Evolutionary conservation across 37 sponge, comb jelly and placozoan genomes (phyloP).

Genomic region (Oscarella lobularis): DNA sequence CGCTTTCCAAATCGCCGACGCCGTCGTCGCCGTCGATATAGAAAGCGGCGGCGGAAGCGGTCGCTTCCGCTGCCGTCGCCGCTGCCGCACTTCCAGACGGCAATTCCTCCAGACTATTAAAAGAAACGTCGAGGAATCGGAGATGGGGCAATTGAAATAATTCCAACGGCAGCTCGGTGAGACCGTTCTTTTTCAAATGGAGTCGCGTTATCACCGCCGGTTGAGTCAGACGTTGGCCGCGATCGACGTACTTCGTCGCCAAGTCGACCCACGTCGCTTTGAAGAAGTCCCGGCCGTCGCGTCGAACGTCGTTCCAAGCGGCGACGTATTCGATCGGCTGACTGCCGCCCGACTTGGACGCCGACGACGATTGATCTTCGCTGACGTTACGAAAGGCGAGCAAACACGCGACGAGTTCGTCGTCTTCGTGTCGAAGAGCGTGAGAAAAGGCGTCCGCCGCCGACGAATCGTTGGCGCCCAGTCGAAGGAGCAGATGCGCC

Average conservation of each 20-base stretch:
- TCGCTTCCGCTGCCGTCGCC: slow-evolving; percentile 7
- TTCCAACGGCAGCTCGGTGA: slow-evolving; percentile 45
- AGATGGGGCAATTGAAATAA: slow-evolving; percentile 49
- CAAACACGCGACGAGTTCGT: background rate
- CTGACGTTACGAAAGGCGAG: background rate
- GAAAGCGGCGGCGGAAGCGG: no score
- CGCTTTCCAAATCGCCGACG: background rate
- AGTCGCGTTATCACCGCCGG: slow-evolving; percentile 30
- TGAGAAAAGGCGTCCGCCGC: background rate
- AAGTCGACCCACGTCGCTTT: slow-evolving; percentile 31
- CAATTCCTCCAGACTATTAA: slow-evolving; percentile 31
- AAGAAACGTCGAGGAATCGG: slow-evolving; percentile 35
- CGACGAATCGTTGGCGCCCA: background rate
- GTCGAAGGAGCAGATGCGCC: slow-evolving; percentile 3
- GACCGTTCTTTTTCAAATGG: slow-evolving; percentile 45
- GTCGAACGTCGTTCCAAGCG: background rate
- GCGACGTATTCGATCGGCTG: background rate
- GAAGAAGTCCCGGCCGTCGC: slow-evolving; percentile 18
- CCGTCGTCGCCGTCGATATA: no score
- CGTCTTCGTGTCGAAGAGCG: background rate
- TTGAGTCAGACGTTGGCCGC: no score
- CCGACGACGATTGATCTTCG: background rate
- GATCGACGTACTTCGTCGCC: slow-evolving; percentile 11
- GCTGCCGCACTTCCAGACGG: slow-evolving; percentile 10
- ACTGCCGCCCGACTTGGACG: background rate